Evolutionary conservation across 2,888 invertebrate genomes (phyloP), one percentile per base, ranked within the genome.

Genomic region (Thereva nobilitata): DNA sequence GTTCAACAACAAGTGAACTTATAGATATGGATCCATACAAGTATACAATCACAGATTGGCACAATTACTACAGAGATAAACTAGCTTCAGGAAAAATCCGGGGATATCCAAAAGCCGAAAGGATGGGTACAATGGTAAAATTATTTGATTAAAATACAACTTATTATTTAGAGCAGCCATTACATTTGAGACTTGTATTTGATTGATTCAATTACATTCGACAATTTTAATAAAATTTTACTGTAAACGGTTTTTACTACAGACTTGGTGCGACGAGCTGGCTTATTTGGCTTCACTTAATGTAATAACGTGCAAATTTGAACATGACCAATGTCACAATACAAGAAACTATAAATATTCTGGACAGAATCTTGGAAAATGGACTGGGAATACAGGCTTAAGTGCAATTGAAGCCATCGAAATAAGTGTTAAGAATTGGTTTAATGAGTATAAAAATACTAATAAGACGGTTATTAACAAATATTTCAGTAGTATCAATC

Each of bases 271-370:
- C 9, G 49, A 67, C 4, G 72, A 73, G 44, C 35, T 73, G 4
- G 72, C 70, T 35, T 37, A 23, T 8, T 67, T 73, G 55, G 73
- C 73, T 1, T 68, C 70, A 34, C 53, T 71, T 3, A 72, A 73
- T 68, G 68, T 69, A 1, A 72, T 70, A 54, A 57, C 64, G 1
- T 73, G 73, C 45, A 52, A 56, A 44, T 56, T 50, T 56, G 45
- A 42, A 5, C 63, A 63, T 34, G 67, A 67, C 56, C 9, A 40
- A 34, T 67, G 67, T 34, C 41, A 23, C 12, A 52, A 61, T 55
- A 49, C 63, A 40, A 37, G 44, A 3, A 38, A 42, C 23, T 64
- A 38, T 45, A 12, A 12, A 23, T 52, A 41, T 12, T 50, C 67
- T 44, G 67, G 67, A 12, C 67, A 67, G 44, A 67, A 67, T 67